Evolutionary conservation across 2,113 vertebrate genomes (phyloP).

Genomic region (Gymnarchus niloticus): DNA sequence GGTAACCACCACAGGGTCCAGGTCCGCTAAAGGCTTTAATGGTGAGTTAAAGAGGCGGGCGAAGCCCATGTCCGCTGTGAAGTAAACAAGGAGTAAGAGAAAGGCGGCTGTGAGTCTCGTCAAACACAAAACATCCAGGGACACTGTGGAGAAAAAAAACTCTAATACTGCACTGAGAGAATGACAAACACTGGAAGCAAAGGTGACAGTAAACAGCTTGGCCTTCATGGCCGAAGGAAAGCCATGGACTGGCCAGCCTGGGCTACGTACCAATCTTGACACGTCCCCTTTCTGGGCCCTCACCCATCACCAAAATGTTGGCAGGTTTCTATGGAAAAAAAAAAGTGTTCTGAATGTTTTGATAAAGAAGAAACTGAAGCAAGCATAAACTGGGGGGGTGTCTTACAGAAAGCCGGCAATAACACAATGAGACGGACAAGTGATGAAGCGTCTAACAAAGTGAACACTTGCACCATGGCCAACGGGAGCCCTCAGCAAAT

Average conservation of each 20-base stretch:
- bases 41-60: constrained; percentile 99
- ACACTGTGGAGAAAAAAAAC: not conserved
- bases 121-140: not conserved
- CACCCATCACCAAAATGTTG: constrained; percentile 99
- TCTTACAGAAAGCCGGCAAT: no score
- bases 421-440: not conserved
- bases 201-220: no score
- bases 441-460: not conserved
- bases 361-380: constrained; percentile 16
- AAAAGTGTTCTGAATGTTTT: not conserved
- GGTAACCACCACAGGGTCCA: constrained; percentile 98
- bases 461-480: not conserved
- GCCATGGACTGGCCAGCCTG: no score
- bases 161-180: not conserved
- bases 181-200: not conserved
- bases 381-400: not conserved
- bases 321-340: constrained; percentile 91
- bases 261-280: constrained; percentile 90
- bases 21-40: constrained; percentile 99
- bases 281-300: constrained; percentile 97
- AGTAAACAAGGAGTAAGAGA: not conserved
- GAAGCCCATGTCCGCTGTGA: constrained; percentile 97
- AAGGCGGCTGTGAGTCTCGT: not conserved
- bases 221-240: no score
- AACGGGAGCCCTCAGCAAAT: not conserved